Base-by-base conservation (phyloP, 2,888 invertebrate genomes). In the Glaucopsyche alexis region DNA sequence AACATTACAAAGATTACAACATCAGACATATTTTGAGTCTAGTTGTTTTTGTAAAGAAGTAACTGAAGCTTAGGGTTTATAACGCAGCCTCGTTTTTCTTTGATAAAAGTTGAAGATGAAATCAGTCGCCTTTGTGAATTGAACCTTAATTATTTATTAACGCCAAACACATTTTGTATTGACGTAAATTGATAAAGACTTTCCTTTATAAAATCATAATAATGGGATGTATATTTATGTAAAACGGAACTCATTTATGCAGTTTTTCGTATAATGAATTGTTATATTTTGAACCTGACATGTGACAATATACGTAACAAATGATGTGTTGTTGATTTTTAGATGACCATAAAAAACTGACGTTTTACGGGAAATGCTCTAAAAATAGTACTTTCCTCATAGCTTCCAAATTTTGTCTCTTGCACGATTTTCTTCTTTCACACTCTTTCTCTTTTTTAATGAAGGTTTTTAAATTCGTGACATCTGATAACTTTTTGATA, bases 161-260 rank as follows among this genome's bases (percentile, higher is more conserved):
- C 19, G 60, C 13, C 29, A 14, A 60, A 38, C 60, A 60, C 29
- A 60, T 60, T 60, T 60, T 60, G 60, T 60, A 60, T 60, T 60
- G 60, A 60, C 60, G 60, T 60, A 60, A 60, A 60, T 60, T 60
- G 60, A 38, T 60, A 60, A 60, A 38, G 60, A 60, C 60, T 19
- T 55, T 38, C 60, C 60, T 60, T 60, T 60, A 60, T 60, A 60
- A 60, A 38, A 9, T 60, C 11, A 60, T 14, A 38, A 29, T 60
- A 60, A 60, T 14, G 60, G 55, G 19, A 47, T 11, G 29, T 60
- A 60, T 38, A 38, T 60, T 29, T 52, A 19, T 19, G 55, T 38
- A 60, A 29, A 29, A 60, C 13, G 55, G 5, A 55, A 52, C 19
- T 55, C 1, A 60, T 29, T 60, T 60, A 60, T 29, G 29, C 29